These are phyloP conservation scores for Bufo gargarizans DNA, from an alignment of 2,113 vertebrate genomes.

Conservation along the genomic window DNA sequence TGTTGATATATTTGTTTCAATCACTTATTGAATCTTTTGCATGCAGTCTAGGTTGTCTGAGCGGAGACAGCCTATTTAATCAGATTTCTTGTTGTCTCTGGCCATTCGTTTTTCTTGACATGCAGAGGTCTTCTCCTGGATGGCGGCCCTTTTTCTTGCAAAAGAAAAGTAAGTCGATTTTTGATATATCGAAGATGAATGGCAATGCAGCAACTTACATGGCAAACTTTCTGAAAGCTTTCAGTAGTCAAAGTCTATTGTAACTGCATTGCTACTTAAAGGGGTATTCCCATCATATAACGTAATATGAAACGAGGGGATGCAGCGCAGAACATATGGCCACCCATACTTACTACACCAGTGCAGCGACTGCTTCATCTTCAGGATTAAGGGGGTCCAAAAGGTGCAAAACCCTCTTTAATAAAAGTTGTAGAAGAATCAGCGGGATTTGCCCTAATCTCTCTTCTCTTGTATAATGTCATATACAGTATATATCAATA, in stretches of 20 bases:
- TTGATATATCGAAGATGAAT: slow-evolving; percentile 26
- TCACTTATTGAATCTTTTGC: slow-evolving; percentile 26
- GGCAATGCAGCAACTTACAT: slow-evolving; percentile 24
- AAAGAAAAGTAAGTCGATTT: not conserved
- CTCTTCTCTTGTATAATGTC: too few relatives aligned
- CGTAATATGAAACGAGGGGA: too few relatives aligned
- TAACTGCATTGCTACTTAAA: slow-evolving; percentile 2
- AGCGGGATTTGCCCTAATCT: too few relatives aligned
- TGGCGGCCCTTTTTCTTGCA: not conserved
- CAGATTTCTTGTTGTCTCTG: slow-evolving; percentile 23
- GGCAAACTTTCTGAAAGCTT: not conserved
- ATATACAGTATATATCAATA: too few relatives aligned
- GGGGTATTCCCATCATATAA: not conserved
- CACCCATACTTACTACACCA: too few relatives aligned
- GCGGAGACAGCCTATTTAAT: slow-evolving; percentile 14
- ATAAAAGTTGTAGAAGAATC: too few relatives aligned
- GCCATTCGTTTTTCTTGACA: slow-evolving; percentile 43
- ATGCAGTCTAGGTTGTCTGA: slow-evolving; percentile 27
- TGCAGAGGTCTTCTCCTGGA: slow-evolving; percentile 26
- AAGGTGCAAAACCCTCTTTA: too few relatives aligned
- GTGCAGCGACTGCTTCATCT: too few relatives aligned
- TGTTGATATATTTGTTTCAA: slow-evolving; percentile 43
- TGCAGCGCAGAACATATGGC: too few relatives aligned
- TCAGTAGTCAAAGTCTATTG: not conserved
- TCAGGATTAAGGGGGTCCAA: too few relatives aligned